Percentiles rank a stretch among this genome's conserved stretches.
Evolutionary conservation across 2,113 vertebrate species (phyloP).

Genomic region (Mobula hypostoma): DNA sequence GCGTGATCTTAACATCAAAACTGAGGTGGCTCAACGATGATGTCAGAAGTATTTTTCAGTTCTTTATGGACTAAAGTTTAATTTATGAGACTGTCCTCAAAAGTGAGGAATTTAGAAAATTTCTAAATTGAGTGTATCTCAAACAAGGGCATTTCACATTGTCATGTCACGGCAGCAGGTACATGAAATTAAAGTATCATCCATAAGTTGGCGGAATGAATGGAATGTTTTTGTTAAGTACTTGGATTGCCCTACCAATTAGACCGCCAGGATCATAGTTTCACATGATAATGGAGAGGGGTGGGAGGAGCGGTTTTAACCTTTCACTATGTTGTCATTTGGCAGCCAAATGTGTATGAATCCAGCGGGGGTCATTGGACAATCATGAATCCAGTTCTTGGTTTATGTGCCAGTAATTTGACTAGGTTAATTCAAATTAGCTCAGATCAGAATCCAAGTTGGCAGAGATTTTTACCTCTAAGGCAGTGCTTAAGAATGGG

Average conservation of each 20-base stretch:
- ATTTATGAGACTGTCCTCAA: neutral
- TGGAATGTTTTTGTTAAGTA: neutral
- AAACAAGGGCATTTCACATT: neutral
- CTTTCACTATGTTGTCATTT: neutral
- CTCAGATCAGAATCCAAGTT: neutral
- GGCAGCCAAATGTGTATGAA: neutral
- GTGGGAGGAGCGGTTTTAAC: too few relatives aligned
- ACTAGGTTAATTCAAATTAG: neutral
- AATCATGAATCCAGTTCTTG: neutral
- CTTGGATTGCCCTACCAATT: too few relatives aligned
- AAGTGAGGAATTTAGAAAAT: neutral
- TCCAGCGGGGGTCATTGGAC: neutral
- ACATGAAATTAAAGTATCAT: neutral
- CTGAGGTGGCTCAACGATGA: neutral
- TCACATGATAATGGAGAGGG: neutral
- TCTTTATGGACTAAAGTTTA: neutral
- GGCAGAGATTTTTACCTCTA: neutral
- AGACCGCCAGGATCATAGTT: too few relatives aligned
- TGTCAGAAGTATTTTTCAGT: neutral
- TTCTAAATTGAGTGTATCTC: neutral
- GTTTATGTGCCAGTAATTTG: neutral
- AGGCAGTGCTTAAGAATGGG: neutral
- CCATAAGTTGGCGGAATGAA: neutral
- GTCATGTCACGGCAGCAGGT: neutral
- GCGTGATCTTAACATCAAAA: neutral